A percentile compares a stretch with the other conserved stretches of the same genome.
Conservation (phyloP, 1,140 invertebrate species). For the Formica selysi region DNA sequence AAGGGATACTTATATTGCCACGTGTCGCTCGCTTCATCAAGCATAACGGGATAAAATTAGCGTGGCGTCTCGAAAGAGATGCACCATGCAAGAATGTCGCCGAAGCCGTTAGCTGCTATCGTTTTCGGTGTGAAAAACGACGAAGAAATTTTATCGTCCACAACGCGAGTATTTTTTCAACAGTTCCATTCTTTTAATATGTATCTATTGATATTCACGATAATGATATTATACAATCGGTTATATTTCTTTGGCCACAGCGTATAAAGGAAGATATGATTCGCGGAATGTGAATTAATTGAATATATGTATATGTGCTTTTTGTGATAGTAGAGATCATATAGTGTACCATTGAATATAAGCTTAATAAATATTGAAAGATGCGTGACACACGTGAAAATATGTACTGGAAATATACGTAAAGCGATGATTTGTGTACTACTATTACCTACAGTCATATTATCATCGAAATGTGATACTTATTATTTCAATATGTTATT, state of each 20-base stretch:
- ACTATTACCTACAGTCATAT: background rate
- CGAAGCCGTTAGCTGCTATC: conserved; percentile 13
- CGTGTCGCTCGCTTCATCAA: conserved; percentile 45
- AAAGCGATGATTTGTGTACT: conserved; percentile 9
- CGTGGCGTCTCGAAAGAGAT: conserved; percentile 49
- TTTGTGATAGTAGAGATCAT: conserved; percentile 46
- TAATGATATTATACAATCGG: no score
- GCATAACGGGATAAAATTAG: conserved; percentile 61
- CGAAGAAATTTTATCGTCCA: background rate
- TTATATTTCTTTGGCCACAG: background rate
- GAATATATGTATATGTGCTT: background rate
- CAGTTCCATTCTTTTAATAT: background rate
- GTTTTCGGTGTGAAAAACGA: conserved; percentile 4
- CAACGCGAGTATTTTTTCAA: background rate
- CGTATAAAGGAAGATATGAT: background rate
- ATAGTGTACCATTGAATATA: background rate
- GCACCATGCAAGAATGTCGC: conserved; percentile 35
- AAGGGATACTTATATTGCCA: conserved; percentile 57
- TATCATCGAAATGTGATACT: background rate
- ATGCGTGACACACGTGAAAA: background rate
- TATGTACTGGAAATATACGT: background rate
- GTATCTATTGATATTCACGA: background rate
- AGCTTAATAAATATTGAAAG: background rate
- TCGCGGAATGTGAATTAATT: background rate
- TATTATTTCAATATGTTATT: conserved; percentile 1